phyloP scores from a whole-genome alignment of 1,140 invertebrate genomes.

The Grapholita molesta region DNA sequence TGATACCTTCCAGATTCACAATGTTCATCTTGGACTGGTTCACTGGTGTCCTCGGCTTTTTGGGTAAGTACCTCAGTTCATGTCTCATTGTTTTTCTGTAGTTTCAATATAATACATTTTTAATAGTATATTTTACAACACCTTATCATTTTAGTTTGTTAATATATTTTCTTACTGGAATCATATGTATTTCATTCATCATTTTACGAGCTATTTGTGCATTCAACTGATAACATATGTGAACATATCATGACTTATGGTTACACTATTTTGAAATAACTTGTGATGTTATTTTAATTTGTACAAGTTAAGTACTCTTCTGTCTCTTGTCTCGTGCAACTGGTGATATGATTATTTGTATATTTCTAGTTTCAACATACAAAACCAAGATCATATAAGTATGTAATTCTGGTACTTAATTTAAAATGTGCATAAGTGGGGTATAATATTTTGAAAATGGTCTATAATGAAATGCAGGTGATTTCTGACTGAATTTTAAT shows the following conservation, averaged over 20 bases:
- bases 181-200: background rate
- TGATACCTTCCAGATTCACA: constrained; percentile 74
- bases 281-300: background rate
- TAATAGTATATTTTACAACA: background rate
- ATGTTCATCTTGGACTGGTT: constrained; percentile 99
- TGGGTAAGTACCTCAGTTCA: constrained; percentile 85
- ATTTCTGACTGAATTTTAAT: too few relatives aligned
- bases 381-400: too few relatives aligned
- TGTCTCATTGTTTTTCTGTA: background rate
- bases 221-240: background rate
- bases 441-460: too few relatives aligned
- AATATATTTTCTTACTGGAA: background rate
- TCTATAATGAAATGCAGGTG: too few relatives aligned
- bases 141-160: background rate
- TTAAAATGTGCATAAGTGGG: too few relatives aligned
- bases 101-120: constrained; percentile 8
- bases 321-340: too few relatives aligned
- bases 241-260: background rate
- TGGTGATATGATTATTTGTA: background rate
- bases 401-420: too few relatives aligned
- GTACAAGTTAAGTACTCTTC: background rate
- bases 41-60: constrained; percentile 95
- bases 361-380: too few relatives aligned
- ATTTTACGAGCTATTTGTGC: background rate
- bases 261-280: background rate